phyloP scores from a whole-genome alignment of 2,888 invertebrate genomes.

The Flexamia atlantica region DNA sequence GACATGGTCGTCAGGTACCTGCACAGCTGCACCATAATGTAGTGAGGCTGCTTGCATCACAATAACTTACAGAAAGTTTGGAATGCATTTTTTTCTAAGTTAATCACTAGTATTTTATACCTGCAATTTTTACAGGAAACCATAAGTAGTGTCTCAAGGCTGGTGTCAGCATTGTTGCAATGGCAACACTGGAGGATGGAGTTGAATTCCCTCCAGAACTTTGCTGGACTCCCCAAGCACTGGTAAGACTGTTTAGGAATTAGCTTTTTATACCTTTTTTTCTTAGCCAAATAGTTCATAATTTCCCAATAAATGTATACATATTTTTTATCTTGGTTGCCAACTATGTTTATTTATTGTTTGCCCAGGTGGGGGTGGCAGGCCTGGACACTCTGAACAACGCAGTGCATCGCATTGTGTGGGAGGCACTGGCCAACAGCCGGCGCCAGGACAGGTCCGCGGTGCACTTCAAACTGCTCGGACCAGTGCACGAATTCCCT shows the following conservation, averaged over 20 bases:
- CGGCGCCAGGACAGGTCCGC: slow-evolving; percentile 89
- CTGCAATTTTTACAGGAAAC: too few relatives aligned
- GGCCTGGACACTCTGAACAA: slow-evolving; percentile 93
- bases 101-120: too few relatives aligned
- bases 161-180: not conserved
- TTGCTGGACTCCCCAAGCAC: slow-evolving; percentile 84
- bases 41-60: too few relatives aligned
- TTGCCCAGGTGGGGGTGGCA: slow-evolving; percentile 82
- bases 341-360: not conserved
- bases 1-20: too few relatives aligned
- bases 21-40: too few relatives aligned
- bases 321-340: too few relatives aligned
- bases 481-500: slow-evolving; percentile 92
- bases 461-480: slow-evolving; percentile 89
- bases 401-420: slow-evolving; percentile 92
- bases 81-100: too few relatives aligned
- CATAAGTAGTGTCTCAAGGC: not conserved
- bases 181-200: slow-evolving; percentile 71
- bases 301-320: too few relatives aligned
- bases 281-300: too few relatives aligned
- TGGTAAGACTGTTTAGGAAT: slow-evolving; percentile 28
- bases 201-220: slow-evolving; percentile 90
- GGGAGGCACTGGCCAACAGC: slow-evolving; percentile 94
- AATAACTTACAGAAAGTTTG: too few relatives aligned
- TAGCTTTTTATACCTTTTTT: too few relatives aligned